phyloP scores from a whole-genome alignment of 2,113 vertebrate species.

The Gopherus evgoodei region DNA sequence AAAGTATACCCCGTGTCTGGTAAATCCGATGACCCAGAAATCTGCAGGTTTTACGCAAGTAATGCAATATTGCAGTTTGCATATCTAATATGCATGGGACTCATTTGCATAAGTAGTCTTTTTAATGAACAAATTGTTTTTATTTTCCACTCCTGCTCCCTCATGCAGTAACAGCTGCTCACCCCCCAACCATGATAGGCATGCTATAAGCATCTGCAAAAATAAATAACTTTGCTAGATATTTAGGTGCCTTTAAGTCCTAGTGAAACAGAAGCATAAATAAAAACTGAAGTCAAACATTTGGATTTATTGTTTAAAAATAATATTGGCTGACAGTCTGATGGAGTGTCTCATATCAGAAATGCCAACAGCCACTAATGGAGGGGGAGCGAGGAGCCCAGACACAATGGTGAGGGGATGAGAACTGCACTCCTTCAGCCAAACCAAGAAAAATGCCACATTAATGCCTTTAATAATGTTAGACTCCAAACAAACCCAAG shows the following conservation, averaged over 20 bases:
- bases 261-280: constrained; percentile 49
- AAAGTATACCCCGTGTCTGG: not conserved
- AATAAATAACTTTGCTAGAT: constrained; percentile 26
- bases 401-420: not conserved
- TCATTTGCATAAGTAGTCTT: constrained; percentile 25
- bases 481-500: not conserved
- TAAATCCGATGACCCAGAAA: not conserved
- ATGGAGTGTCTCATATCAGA: constrained; percentile 17
- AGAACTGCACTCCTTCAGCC: not conserved
- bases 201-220: not conserved
- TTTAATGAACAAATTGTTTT: constrained; percentile 29
- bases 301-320: constrained; percentile 43
- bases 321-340: not conserved
- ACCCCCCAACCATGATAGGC: not conserved
- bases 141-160: constrained; percentile 35
- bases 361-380: not conserved
- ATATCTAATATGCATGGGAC: not conserved
- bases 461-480: not conserved
- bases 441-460: not conserved
- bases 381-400: not conserved
- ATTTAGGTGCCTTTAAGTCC: constrained; percentile 43
- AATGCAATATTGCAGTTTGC: not conserved
- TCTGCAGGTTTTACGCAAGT: not conserved
- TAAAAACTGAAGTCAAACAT: constrained; percentile 36
- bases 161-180: not conserved